Conservation (phyloP, 2,797 vertebrate species). For the Adrianichthys oophorus region DNA sequence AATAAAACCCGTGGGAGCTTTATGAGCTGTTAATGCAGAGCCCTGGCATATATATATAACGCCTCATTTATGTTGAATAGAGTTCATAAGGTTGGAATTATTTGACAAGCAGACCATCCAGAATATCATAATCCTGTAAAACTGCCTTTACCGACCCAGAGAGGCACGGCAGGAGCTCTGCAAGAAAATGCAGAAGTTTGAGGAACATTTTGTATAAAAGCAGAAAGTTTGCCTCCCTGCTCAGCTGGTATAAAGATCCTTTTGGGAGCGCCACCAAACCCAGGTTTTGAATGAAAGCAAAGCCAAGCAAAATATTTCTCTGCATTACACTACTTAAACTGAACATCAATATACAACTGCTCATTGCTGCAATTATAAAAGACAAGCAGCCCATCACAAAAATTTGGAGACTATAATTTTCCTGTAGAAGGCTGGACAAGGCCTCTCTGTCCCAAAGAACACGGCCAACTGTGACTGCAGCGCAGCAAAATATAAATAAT, state of each 20-base stretch:
- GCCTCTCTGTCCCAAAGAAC: constrained; percentile 20
- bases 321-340: constrained; percentile 16
- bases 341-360: constrained; percentile 23
- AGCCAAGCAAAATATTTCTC: constrained; percentile 14
- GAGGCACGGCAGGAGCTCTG: constrained; percentile 37
- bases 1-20: no score
- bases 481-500: constrained; percentile 36
- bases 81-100: no score
- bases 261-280: constrained; percentile 17
- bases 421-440: constrained; percentile 24
- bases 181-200: constrained; percentile 48
- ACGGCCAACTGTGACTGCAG: constrained; percentile 22
- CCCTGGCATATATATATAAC: no score
- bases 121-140: no score
- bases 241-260: constrained; percentile 27
- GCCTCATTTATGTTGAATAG: no score
- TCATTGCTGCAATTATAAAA: constrained; percentile 25
- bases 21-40: no score
- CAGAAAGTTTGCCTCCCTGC: constrained; percentile 19
- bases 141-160: neutral
- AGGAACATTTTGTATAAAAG: constrained; percentile 20
- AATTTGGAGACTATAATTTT: constrained; percentile 15
- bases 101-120: no score
- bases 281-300: constrained; percentile 20
- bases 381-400: constrained; percentile 16